These are phyloP conservation scores for Catagonus wagneri DNA, from an alignment of 2,113 vertebrate species.

Conservation along the genomic window DNA sequence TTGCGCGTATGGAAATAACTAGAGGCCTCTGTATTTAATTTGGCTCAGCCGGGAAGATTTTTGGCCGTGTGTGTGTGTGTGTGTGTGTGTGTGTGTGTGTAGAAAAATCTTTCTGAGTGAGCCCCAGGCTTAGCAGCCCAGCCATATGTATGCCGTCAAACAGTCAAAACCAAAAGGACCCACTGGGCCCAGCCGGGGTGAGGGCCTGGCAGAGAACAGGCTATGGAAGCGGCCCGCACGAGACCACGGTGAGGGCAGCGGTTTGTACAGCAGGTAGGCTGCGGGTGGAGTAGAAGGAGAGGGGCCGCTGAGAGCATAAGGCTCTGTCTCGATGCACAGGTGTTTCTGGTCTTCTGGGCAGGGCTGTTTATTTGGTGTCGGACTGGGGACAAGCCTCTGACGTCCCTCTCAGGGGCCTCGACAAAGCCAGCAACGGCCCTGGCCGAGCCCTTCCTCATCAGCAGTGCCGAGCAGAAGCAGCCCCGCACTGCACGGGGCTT, in stretches of 20 bases:
- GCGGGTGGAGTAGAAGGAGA: neutral
- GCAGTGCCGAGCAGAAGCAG: neutral
- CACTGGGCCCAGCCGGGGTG: neutral
- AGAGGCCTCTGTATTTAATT: constrained; percentile 81
- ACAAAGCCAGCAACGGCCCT: neutral
- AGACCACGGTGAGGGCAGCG: neutral
- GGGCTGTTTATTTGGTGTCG: neutral
- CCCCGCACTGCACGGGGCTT: fast-evolving
- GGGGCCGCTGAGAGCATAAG: neutral
- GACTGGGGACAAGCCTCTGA: neutral
- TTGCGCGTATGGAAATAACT: constrained; percentile 74
- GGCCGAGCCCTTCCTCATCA: neutral
- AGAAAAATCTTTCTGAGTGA: constrained; percentile 62
- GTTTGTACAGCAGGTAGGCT: neutral
- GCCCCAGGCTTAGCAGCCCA: constrained; percentile 49
- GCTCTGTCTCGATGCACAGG: fast-evolving
- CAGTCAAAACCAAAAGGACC: constrained; percentile 43
- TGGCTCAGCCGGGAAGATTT: constrained; percentile 73
- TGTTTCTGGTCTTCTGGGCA: neutral
- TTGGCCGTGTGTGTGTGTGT: constrained; percentile 40
- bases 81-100: neutral
- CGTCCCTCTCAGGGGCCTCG: neutral
- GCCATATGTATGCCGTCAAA: constrained; percentile 40
- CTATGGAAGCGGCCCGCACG: neutral
- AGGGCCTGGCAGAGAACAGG: neutral